phyloP scores from a whole-genome alignment of 2,888 invertebrate genomes.

The Mamestra brassicae region DNA sequence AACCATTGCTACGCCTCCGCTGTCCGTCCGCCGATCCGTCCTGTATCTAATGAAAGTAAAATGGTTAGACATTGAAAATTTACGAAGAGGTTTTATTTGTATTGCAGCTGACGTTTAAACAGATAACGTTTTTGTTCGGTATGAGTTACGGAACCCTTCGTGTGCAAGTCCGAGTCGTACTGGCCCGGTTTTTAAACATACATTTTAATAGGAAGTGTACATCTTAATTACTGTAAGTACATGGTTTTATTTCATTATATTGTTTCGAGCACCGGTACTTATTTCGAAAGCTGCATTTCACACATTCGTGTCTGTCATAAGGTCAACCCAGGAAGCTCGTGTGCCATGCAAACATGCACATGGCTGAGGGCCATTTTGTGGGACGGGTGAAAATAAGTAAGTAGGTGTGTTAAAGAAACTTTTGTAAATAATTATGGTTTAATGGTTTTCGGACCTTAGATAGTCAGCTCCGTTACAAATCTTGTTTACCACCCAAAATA shows the following conservation, averaged over 20 bases:
- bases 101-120: no score
- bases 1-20: no score
- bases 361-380: background rate
- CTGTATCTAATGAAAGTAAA: no score
- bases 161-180: no score
- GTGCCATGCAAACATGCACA: slow-evolving; percentile 11
- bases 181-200: background rate
- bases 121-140: no score
- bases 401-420: background rate
- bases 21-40: no score
- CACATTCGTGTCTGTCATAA: slow-evolving; percentile 29
- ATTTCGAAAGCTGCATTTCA: slow-evolving; percentile 32
- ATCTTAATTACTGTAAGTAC: background rate
- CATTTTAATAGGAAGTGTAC: background rate
- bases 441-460: background rate
- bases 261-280: background rate
- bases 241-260: slow-evolving; percentile 2
- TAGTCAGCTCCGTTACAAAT: no score
- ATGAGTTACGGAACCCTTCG: no score
- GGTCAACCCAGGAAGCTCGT: slow-evolving; percentile 29
- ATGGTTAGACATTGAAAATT: no score
- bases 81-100: no score
- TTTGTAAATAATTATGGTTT: background rate
- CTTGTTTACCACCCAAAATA: no score
- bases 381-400: background rate